Evolutionary conservation across 2,113 vertebrate species (phyloP), one percentile per base, ranked within the genome.

Genomic region (Loxodonta africana): DNA sequence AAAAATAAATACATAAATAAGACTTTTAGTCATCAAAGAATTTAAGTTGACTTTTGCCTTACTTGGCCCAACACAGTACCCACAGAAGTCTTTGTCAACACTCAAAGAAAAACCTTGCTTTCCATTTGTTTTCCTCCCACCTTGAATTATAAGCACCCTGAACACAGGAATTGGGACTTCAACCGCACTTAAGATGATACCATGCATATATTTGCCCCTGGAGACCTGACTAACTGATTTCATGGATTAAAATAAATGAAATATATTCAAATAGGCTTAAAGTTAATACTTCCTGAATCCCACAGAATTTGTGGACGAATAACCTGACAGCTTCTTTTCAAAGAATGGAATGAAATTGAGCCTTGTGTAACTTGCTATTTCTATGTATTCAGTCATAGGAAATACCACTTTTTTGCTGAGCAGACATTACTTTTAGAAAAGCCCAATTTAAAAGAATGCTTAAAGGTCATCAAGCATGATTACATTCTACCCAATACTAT

Each of bases 381-480:
- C 69, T 83, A 82, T 83, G 96, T 95, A 84, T 23, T 94, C 96
- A 96, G 76, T 30, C 65, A 86, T 95, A 95, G 53, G 77, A 33
- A 97, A 94, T 93, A 77, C 26, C 53, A 76, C 93, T 37, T 90
- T 73, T 87, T 90, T 95, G 63, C 44, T 84, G 86, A 90, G 73
- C 26, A 71, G 74, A 97, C 86, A 97, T 91, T 44, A 62, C 83
- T 96, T 93, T 98, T 96, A 97, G 91, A 98, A 95, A 97, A 83
- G 96, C 11, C 53, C 41, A 28, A 83, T 93, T 97, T 97, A 90
- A 98, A 98, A 98, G 90, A 97, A 78, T 92, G 96, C 96, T 98
- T 97, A 98, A 98, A 98, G 98, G 98, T 98, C 98, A 98, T 96
- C 96, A 97, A 98, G 90, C 73, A 67, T 96, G 95, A 98, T 98